These are phyloP conservation scores for Agrypnus murinus DNA, from an alignment of 2,888 invertebrate genomes.

Conservation along the genomic window DNA sequence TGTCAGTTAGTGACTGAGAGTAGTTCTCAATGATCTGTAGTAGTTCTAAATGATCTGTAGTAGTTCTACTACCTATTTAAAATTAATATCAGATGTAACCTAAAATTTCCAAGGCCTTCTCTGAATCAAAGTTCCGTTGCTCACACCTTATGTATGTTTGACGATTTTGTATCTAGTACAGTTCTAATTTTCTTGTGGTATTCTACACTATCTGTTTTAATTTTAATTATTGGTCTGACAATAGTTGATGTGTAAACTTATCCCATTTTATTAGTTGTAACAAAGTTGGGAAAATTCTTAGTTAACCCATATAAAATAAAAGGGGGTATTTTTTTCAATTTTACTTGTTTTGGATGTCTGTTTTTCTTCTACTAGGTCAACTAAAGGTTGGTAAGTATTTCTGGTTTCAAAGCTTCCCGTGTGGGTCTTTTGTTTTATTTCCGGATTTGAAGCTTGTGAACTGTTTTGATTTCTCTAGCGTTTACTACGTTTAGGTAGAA, in stretches of 20 bases:
- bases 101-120: too few relatives aligned
- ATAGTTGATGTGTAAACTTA: slow-evolving; percentile 8
- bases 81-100: too few relatives aligned
- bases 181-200: neutral
- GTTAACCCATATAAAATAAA: slow-evolving; percentile 1
- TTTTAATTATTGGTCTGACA: neutral
- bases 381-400: slow-evolving; percentile 2
- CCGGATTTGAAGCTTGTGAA: neutral
- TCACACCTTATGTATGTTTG: too few relatives aligned
- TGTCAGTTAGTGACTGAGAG: too few relatives aligned
- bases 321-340: neutral
- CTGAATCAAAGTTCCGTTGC: too few relatives aligned
- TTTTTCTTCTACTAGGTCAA: neutral
- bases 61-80: too few relatives aligned
- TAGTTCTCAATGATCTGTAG: too few relatives aligned
- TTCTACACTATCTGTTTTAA: slow-evolving; percentile 7
- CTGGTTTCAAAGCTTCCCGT: slow-evolving; percentile 17
- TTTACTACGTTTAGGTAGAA: neutral
- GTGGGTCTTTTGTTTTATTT: slow-evolving; percentile 1
- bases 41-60: too few relatives aligned
- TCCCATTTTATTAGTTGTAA: slow-evolving; percentile 1
- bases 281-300: too few relatives aligned
- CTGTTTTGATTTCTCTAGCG: slow-evolving; percentile 9
- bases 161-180: too few relatives aligned
- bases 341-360: slow-evolving; percentile 1